Percentiles rank a stretch among this genome's conserved stretches.
Evolutionary conservation across 2,888 invertebrate species (phyloP).

Genomic region (Erebia ligea): DNA sequence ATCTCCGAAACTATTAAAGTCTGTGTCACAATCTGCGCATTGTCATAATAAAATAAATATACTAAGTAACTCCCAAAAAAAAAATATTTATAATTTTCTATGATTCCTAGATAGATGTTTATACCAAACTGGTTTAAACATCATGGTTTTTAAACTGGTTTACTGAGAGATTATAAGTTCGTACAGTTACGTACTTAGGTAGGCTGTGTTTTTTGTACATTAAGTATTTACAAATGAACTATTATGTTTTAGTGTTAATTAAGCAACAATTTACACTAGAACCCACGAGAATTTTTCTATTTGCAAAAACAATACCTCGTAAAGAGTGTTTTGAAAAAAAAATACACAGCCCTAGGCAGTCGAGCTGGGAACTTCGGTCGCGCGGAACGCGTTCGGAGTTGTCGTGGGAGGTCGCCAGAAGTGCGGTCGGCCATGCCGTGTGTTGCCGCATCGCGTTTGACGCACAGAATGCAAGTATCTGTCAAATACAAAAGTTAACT

Average conservation of each 20-base stretch:
- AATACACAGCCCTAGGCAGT: constrained; percentile 74
- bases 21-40: too few species aligned
- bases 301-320: constrained; percentile 68
- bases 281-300: constrained; percentile 41
- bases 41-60: too few species aligned
- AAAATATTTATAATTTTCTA: too few species aligned
- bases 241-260: constrained; percentile 43
- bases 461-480: constrained; percentile 77
- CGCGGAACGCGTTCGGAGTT: constrained; percentile 60
- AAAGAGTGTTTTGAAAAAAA: constrained; percentile 63
- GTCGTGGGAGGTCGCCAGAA: constrained; percentile 48
- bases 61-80: too few species aligned
- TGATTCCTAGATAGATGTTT: too few species aligned
- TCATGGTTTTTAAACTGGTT: too few species aligned
- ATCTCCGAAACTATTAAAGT: not conserved
- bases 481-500: constrained; percentile 17
- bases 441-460: constrained; percentile 63
- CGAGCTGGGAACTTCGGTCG: constrained; percentile 61
- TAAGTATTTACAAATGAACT: constrained; percentile 3
- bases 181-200: too few species aligned
- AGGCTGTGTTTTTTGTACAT: not conserved
- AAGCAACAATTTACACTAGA: constrained; percentile 55
- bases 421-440: constrained; percentile 75
- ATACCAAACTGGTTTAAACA: not conserved
- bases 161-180: too few species aligned